phyloP scores from a whole-genome alignment of 1,140 invertebrate species.

The Cherax destructor region DNA sequence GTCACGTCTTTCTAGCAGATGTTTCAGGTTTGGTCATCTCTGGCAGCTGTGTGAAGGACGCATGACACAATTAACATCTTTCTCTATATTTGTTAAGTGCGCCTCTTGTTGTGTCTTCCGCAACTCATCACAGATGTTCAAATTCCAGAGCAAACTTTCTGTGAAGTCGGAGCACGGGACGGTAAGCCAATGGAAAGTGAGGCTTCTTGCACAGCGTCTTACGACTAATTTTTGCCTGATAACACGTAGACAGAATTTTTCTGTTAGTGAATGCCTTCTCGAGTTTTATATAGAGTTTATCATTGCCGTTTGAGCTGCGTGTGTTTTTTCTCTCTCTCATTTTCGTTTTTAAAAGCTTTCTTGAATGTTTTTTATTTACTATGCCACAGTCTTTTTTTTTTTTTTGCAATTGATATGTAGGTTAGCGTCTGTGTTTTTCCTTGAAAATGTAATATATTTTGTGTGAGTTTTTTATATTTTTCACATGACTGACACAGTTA shows the following conservation, averaged over 20 bases:
- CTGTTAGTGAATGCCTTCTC: neutral
- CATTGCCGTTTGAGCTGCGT: neutral
- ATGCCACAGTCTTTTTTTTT: neutral
- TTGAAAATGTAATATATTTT: too few species aligned
- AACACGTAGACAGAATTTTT: neutral
- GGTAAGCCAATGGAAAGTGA: slow-evolving; percentile 34
- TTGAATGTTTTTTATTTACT: neutral
- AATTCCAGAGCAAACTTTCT: slow-evolving; percentile 56
- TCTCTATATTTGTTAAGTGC: neutral
- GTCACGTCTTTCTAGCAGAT: neutral
- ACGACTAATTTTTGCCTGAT: neutral
- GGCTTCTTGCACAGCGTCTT: slow-evolving; percentile 1
- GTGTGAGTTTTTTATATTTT: too few species aligned
- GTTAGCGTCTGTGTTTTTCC: too few species aligned
- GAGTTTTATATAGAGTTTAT: neutral
- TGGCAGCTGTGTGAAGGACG: neutral
- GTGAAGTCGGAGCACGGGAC: slow-evolving; percentile 61
- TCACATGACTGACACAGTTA: too few species aligned
- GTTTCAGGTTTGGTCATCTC: neutral
- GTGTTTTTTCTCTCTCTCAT: neutral
- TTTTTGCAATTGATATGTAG: neutral
- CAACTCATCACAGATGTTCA: neutral
- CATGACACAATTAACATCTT: neutral
- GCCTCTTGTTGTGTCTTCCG: neutral
- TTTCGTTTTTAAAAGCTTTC: neutral